Conservation (phyloP, 2,888 invertebrate genomes). For the Nomada goodeniana region DNA sequence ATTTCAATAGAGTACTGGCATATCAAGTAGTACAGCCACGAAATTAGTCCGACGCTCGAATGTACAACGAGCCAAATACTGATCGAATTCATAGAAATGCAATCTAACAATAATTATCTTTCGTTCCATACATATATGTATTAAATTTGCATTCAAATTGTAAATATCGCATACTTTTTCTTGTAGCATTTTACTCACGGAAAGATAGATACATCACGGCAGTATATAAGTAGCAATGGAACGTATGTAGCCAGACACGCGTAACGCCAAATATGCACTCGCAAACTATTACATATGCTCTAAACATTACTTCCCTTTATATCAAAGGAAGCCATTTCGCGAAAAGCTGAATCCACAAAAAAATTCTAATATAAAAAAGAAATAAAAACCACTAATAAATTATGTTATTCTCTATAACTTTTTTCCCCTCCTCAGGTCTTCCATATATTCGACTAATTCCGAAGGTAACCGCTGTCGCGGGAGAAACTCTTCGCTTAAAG, state of each 20-base stretch:
- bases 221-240: not conserved
- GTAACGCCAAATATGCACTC: not conserved
- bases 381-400: not conserved
- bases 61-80: not conserved
- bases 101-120: not conserved
- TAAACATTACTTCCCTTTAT: too few relatives aligned
- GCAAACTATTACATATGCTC: too few relatives aligned
- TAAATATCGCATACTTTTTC: not conserved
- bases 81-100: not conserved
- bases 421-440: conserved; percentile 85
- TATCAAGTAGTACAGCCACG: conserved; percentile 9
- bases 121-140: not conserved
- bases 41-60: not conserved
- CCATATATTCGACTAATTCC: conserved; percentile 92
- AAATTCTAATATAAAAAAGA: too few relatives aligned
- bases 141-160: not conserved
- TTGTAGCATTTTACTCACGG: not conserved
- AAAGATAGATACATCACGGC: not conserved
- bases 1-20: not conserved
- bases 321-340: too few relatives aligned
- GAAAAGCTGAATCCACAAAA: too few relatives aligned
- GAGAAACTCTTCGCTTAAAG: conserved; percentile 90
- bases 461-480: conserved; percentile 93
- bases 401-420: not conserved
- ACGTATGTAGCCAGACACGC: not conserved